Base-by-base conservation (phyloP, 1,140 invertebrate genomes). In the Scaptomyza montana region DNA sequence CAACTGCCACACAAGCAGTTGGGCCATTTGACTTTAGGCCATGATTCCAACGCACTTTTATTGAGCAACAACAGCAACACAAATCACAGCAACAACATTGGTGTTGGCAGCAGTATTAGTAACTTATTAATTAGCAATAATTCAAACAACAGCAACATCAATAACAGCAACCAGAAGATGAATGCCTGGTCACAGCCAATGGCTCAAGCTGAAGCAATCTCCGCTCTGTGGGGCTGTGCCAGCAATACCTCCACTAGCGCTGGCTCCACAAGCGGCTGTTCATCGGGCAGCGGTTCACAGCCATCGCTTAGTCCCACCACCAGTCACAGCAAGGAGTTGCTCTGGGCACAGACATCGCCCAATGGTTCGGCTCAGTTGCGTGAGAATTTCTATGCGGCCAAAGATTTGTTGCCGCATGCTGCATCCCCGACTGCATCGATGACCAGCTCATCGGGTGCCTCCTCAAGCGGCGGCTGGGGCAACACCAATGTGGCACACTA, bases 81-180 rank as follows among this genome's bases (percentile, higher is more conserved):
- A 43, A 57, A 41, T 64, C 66, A 13, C 72, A 72, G 46, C 68
- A 74, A 43, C 46, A 71, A 53, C 49, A 69, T 39, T 54, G 73
- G 67, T 71, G 79, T 70, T 73, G 74, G 74, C 85, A 91, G 78
- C 86, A 91, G 90, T 91, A 91, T 90, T 91, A 91, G 80, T 91
- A 91, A 91, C 77, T 90, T 90, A 90, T 87, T 91, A 78, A 87
- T 84, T 90, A 91, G 90, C 81, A 82, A 91, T 89, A 91, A 91
- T 91, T 87, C 80, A 81, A 74, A 79, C 67, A 79, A 66, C 69
- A 74, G 55, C 75, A 77, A 45, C 74, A 78, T 51, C 19, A 77
- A 53, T 70, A 54, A n/a, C 57, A 63, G 25, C 69, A 60, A 47
- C 39, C 65, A 64, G 30, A 60, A 51, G 68, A 47, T 55, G 59